phyloP scores from a whole-genome alignment of 2,888 invertebrate species.

The Brachyopa scutellaris region DNA sequence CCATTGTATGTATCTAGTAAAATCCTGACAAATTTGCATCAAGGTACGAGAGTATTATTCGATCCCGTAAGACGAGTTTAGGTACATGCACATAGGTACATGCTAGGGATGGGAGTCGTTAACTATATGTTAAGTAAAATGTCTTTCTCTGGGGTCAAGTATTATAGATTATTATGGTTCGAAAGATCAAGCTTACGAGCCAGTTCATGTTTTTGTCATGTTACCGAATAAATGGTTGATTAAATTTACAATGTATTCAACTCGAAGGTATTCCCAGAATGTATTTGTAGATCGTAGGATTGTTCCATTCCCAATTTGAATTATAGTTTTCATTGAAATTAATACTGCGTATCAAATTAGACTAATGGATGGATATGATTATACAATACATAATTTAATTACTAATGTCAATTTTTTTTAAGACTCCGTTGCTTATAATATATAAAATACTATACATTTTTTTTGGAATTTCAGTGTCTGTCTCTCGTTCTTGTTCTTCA shows the following conservation, averaged over 20 bases:
- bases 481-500: background rate
- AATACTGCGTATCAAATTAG: slow-evolving; percentile 24
- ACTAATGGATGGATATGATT: too few species aligned
- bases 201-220: slow-evolving; percentile 14
- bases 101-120: too few species aligned
- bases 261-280: background rate
- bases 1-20: background rate
- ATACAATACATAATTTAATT: too few species aligned
- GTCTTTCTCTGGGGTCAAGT: slow-evolving; percentile 1
- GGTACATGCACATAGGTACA: too few species aligned
- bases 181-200: slow-evolving; percentile 11
- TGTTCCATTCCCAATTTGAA: slow-evolving; percentile 28
- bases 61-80: background rate
- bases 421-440: too few species aligned
- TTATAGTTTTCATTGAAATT: slow-evolving; percentile 30
- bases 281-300: background rate
- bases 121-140: background rate
- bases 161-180: background rate
- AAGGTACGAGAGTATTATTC: too few species aligned
- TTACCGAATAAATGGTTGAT: slow-evolving; percentile 44
- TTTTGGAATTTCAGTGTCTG: background rate
- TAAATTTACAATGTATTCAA: slow-evolving; percentile 2
- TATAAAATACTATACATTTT: too few species aligned
- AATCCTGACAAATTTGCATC: background rate
- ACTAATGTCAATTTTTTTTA: too few species aligned